phyloP scores from a whole-genome alignment of 2,113 vertebrate genomes.

The Octodon degus region DNA sequence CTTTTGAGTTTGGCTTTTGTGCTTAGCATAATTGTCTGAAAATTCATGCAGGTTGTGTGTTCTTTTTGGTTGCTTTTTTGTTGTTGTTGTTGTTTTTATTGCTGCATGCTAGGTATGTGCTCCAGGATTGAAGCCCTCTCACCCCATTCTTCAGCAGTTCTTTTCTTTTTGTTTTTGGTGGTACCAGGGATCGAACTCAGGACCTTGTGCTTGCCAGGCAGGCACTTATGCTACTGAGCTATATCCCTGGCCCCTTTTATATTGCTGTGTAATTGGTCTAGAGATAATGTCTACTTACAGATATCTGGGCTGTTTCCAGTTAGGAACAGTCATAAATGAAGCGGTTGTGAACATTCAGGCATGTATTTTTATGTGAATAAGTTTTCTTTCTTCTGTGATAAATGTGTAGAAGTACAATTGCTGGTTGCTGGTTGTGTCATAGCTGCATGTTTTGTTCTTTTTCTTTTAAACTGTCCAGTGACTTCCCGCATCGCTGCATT shows the following conservation, averaged over 20 bases:
- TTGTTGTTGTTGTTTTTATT: background rate
- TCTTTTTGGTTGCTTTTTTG: background rate
- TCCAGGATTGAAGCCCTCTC: background rate
- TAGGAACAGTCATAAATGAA: background rate
- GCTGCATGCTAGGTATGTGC: background rate
- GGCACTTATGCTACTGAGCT: too few relatives aligned
- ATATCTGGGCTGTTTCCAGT: background rate
- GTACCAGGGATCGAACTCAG: too few relatives aligned
- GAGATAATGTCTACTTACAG: background rate
- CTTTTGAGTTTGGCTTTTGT: slow-evolving; percentile 16
- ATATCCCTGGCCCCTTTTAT: background rate
- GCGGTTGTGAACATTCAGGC: background rate
- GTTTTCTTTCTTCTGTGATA: background rate
- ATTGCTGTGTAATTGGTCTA: slow-evolving; percentile 6
- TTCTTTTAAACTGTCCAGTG: background rate
- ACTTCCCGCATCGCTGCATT: background rate
- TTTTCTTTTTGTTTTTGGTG: too few relatives aligned
- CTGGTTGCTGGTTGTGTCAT: fast-evolving
- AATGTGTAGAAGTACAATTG: background rate
- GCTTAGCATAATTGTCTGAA: background rate
- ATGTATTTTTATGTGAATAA: background rate
- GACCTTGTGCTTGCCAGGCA: too few relatives aligned
- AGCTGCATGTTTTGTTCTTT: background rate
- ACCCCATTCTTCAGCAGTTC: background rate
- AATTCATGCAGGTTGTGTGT: background rate